Conservation (phyloP, 2,888 invertebrate species). For the Pardosa pseudoannulata region DNA sequence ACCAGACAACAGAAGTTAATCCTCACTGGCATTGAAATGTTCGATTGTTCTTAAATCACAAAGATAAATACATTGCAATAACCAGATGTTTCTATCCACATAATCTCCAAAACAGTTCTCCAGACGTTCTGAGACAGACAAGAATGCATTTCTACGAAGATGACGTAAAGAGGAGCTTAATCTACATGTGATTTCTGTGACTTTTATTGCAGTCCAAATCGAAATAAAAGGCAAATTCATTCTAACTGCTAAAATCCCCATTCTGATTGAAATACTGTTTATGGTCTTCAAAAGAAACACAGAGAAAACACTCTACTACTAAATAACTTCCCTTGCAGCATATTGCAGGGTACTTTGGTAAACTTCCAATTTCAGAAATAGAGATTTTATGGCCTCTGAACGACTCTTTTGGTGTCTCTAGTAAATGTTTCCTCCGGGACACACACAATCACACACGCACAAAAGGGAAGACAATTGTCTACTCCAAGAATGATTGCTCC, state of each 20-base stretch:
- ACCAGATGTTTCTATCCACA: no score
- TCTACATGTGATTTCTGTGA: neutral
- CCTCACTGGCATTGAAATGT: no score
- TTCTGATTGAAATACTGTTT: neutral
- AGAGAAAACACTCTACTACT: neutral
- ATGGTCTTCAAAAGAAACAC: neutral
- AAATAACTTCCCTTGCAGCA: neutral
- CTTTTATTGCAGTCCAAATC: neutral
- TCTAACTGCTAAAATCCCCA: no score
- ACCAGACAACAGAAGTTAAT: no score
- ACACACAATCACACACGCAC: no score
- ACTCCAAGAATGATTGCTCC: neutral
- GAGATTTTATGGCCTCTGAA: neutral
- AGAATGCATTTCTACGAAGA: no score
- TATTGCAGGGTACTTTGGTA: neutral
- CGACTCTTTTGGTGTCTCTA: neutral
- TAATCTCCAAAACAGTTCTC: no score
- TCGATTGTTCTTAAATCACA: no score
- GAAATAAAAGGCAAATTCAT: no score
- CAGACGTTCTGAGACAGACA: no score
- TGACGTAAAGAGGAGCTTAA: neutral
- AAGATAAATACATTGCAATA: no score
- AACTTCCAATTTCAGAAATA: neutral
- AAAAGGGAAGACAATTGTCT: neutral
- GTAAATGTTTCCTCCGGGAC: neutral